phyloP scores from a whole-genome alignment of 2,888 invertebrate species.

The Drosophila merina region DNA sequence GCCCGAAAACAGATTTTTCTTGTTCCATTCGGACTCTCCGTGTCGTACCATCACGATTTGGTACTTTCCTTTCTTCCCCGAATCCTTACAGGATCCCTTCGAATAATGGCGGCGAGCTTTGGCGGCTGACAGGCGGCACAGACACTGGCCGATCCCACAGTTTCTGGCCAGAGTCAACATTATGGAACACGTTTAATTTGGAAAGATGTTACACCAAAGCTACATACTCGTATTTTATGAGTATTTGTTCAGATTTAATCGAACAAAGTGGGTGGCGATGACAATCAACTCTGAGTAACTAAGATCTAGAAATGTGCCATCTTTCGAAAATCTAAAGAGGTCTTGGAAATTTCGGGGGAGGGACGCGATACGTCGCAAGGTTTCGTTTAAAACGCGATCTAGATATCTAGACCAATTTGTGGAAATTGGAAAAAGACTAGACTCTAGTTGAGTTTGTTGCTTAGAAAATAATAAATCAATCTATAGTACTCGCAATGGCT shows the following conservation, averaged over 20 bases:
- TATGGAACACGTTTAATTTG: conserved; percentile 19
- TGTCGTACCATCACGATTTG: conserved; percentile 90
- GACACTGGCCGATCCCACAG: not conserved
- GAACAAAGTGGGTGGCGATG: not conserved
- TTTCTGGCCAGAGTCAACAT: conserved; percentile 39
- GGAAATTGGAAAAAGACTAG: conserved; percentile 33
- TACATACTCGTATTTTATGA: conserved; percentile 10
- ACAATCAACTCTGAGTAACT: conserved; percentile 1
- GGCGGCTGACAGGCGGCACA: not conserved
- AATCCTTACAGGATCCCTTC: conserved; percentile 4
- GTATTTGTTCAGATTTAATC: not conserved
- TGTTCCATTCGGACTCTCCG: conserved; percentile 91
- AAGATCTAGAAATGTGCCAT: not conserved
- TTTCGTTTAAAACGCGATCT: conserved; percentile 79
- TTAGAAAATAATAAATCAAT: too few species aligned
- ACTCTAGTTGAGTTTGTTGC: too few species aligned
- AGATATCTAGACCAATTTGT: conserved; percentile 74
- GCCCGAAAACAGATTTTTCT: conserved; percentile 90
- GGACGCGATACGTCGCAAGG: conserved; percentile 76
- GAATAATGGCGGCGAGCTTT: not conserved
- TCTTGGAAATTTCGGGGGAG: conserved; percentile 33
- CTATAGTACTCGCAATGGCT: too few species aligned
- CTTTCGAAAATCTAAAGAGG: not conserved
- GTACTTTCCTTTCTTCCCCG: conserved; percentile 82
- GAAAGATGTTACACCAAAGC: not conserved